Percentiles rank a stretch among this genome's conserved stretches.
These are phyloP conservation scores for Atta cephalotes DNA, from an alignment of 1,140 invertebrate genomes.

Conservation along the genomic window DNA sequence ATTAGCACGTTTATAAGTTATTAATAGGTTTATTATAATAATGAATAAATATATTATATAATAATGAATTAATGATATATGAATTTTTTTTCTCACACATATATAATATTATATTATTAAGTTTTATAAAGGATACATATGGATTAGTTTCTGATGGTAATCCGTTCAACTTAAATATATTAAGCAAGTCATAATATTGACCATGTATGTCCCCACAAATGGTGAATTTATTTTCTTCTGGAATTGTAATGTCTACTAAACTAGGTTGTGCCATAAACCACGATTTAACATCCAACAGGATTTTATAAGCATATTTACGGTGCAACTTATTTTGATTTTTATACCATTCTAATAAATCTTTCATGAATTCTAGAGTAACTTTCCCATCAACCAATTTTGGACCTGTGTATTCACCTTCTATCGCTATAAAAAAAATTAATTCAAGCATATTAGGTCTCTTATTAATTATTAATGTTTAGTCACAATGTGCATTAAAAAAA, in stretches of 20 bases:
- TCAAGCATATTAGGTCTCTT: not conserved
- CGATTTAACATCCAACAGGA: constrained; percentile 95
- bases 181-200: constrained; percentile 99
- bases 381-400: constrained; percentile 96
- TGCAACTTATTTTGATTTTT: constrained; percentile 97
- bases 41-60: not conserved
- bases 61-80: not conserved
- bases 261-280: constrained; percentile 95
- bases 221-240: constrained; percentile 97
- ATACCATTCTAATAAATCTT: constrained; percentile 95
- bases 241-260: constrained; percentile 95
- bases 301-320: constrained; percentile 99
- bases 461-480: constrained; percentile 9
- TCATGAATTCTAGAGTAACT: constrained; percentile 94
- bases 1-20: no score
- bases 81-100: not conserved
- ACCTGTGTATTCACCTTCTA: constrained; percentile 98
- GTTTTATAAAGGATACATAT: constrained; percentile 91
- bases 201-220: constrained; percentile 99
- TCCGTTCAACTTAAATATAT: constrained; percentile 99
- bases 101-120: not conserved
- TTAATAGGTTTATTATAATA: no score
- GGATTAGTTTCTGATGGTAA: constrained; percentile 97
- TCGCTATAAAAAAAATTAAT: constrained; percentile 88
- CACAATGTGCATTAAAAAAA: no score